A percentile compares a stretch with the other conserved stretches of the same genome.
These are phyloP conservation scores for Mimachlamys varia DNA, from an alignment of 2,888 invertebrate species.

Conservation along the genomic window DNA sequence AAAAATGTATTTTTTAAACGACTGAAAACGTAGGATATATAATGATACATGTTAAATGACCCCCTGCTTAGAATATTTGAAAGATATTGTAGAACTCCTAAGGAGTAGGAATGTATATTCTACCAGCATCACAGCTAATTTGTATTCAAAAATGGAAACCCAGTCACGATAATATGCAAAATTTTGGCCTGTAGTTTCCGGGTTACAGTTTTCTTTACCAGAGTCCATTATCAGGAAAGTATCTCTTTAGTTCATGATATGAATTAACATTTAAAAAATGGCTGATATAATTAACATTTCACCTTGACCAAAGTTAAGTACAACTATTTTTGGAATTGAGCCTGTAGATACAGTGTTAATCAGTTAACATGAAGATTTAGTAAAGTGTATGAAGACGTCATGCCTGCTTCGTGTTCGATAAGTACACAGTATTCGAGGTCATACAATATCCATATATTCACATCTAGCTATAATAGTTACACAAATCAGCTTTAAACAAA, in stretches of 20 bases:
- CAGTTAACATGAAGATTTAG: background rate
- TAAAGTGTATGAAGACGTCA: background rate
- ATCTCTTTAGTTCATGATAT: background rate
- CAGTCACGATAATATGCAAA: conserved; percentile 31
- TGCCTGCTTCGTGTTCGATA: background rate
- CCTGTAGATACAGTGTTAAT: background rate
- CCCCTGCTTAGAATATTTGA: background rate
- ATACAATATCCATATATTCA: background rate
- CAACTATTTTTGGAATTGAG: background rate
- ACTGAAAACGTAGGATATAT: too few species aligned
- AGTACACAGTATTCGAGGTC: background rate
- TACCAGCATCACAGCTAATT: background rate
- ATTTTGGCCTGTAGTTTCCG: background rate
- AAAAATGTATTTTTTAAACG: too few species aligned
- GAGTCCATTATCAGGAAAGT: background rate
- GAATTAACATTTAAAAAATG: background rate
- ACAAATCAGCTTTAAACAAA: background rate
- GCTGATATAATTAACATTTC: background rate
- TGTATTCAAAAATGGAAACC: background rate
- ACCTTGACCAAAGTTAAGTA: conserved; percentile 12
- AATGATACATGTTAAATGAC: too few species aligned
- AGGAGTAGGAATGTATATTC: background rate
- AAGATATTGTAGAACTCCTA: background rate
- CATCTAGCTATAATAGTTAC: background rate
- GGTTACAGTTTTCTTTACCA: background rate